A percentile compares a stretch with the other conserved stretches of the same genome.
These are phyloP conservation scores for Platorchestia sp. DNA, from an alignment of 1,140 invertebrate genomes.

Conservation along the genomic window DNA sequence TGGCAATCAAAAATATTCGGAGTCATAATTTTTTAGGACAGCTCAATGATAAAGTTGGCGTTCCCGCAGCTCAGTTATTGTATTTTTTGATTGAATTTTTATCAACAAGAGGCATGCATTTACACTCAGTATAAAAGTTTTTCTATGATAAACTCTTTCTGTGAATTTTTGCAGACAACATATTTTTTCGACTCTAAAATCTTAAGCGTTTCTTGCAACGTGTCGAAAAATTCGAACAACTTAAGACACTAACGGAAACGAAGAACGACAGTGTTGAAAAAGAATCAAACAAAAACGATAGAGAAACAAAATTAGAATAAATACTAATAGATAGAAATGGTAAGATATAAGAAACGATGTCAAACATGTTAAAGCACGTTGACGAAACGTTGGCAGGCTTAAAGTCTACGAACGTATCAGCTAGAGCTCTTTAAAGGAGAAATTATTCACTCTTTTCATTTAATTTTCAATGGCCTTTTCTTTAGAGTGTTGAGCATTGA, in stretches of 20 bases:
- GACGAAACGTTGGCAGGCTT: not conserved
- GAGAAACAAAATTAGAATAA: not conserved
- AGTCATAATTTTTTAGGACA: constrained; percentile 36
- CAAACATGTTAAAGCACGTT: not conserved
- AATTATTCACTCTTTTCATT: not conserved
- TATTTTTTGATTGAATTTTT: not conserved
- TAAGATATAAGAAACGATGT: not conserved
- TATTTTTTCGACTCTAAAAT: not conserved
- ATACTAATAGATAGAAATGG: not conserved
- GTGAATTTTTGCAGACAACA: not conserved
- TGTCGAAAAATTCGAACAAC: not conserved
- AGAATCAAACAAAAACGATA: not conserved
- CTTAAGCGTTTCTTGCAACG: not conserved
- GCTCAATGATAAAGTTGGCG: constrained; percentile 19
- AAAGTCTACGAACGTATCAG: not conserved
- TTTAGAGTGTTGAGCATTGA: too few relatives aligned
- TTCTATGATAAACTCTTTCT: not conserved
- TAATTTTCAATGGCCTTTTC: not conserved
- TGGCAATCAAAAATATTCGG: not conserved
- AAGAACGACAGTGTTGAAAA: not conserved
- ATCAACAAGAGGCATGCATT: not conserved
- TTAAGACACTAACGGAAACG: not conserved
- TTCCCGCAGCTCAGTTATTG: not conserved
- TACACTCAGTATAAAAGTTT: not conserved
- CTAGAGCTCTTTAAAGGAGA: not conserved